A percentile compares a stretch with the other conserved stretches of the same genome.
phyloP scores from a whole-genome alignment of 2,797 vertebrate genomes.

The Lacerta agilis region DNA sequence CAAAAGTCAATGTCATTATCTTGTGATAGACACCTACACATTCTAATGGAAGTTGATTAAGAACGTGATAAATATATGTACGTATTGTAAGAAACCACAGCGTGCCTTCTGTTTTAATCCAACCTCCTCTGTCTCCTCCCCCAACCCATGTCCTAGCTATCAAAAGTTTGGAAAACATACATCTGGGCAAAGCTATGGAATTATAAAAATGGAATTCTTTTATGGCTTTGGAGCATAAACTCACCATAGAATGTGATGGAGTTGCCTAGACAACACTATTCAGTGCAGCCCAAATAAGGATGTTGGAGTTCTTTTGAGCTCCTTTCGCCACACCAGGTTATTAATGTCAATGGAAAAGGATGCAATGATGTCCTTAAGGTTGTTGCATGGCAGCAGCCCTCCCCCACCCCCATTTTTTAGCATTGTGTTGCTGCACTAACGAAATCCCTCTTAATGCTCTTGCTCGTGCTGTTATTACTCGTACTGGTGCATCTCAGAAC shows the following conservation, averaged over 20 bases:
- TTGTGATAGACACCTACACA: not conserved
- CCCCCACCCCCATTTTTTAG: not conserved
- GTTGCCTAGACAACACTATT: slow-evolving; percentile 18
- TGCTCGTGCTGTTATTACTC: not conserved
- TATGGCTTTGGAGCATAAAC: not conserved
- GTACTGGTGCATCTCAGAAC: not conserved
- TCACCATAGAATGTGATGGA: not conserved
- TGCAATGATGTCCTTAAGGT: not conserved
- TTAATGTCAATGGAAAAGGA: not conserved
- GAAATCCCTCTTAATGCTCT: not conserved
- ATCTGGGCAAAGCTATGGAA: not conserved
- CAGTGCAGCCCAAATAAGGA: not conserved
- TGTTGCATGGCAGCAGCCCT: not conserved
- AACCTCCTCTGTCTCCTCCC: not conserved
- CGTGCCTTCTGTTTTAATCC: not conserved
- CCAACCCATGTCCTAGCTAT: not conserved
- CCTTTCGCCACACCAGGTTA: not conserved
- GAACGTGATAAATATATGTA: not conserved
- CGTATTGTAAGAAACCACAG: not conserved
- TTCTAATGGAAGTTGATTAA: not conserved
- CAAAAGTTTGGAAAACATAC: not conserved
- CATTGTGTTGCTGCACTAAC: not conserved
- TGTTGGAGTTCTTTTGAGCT: not conserved
- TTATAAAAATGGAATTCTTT: not conserved
- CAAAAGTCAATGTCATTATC: not conserved